phyloP scores from a whole-genome alignment of 1,140 invertebrate genomes.

The Zaprionus inermis region DNA sequence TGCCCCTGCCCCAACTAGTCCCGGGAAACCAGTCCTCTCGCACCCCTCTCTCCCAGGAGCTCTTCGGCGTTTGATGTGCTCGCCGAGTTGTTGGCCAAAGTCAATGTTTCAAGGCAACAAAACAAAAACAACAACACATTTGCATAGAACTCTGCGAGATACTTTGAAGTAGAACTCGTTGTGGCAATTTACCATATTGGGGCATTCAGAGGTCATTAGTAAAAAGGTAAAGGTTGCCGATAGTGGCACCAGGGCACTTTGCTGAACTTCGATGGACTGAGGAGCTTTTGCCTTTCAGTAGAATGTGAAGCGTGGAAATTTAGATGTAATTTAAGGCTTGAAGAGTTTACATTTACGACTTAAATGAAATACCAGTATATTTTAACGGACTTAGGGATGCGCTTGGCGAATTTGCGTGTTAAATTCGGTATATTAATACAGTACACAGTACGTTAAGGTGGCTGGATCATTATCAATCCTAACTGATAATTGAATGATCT shows the following conservation, averaged over 20 bases:
- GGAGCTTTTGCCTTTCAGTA: not conserved
- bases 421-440: too few relatives aligned
- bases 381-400: too few relatives aligned
- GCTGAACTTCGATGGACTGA: not conserved
- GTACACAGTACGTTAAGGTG: too few relatives aligned
- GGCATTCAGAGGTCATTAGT: conserved; percentile 14
- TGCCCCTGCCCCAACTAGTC: not conserved
- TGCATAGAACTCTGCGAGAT: conserved; percentile 8
- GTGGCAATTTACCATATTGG: conserved; percentile 3
- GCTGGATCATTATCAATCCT: too few relatives aligned
- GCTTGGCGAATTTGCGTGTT: too few relatives aligned
- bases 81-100: conserved; percentile 24
- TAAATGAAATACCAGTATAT: too few relatives aligned
- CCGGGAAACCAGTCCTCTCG: not conserved
- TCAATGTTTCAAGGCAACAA: conserved; percentile 36
- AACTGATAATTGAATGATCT: too few relatives aligned
- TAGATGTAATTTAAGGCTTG: too few relatives aligned
- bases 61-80: conserved; percentile 29
- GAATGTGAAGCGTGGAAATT: too few relatives aligned
- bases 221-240: conserved; percentile 9
- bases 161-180: conserved; percentile 13
- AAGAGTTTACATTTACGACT: too few relatives aligned
- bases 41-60: not conserved
- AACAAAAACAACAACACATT: conserved; percentile 9
- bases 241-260: not conserved